These are phyloP conservation scores for Cephus cinctus DNA, from an alignment of 1,140 invertebrate species.

Conservation along the genomic window DNA sequence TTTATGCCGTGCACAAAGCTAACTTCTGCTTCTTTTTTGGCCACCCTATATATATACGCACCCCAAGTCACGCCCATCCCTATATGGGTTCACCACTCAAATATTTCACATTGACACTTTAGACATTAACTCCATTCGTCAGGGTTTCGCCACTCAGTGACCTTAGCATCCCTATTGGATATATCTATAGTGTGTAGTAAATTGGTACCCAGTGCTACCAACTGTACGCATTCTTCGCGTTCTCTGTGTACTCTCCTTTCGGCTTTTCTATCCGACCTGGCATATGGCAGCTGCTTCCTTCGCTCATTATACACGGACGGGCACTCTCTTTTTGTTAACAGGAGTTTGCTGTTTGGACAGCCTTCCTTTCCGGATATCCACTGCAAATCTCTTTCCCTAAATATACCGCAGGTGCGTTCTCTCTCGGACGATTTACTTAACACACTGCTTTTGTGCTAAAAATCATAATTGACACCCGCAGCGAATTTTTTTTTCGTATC, in stretches of 20 bases:
- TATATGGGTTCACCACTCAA: slow-evolving; percentile 20
- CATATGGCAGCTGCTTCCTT: slow-evolving; percentile 16
- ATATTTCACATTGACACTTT: slow-evolving; percentile 35
- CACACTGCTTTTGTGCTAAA: no score
- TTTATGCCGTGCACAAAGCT: slow-evolving; percentile 16
- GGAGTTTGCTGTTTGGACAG: slow-evolving; percentile 22
- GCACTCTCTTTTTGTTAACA: slow-evolving; percentile 14
- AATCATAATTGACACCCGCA: no score
- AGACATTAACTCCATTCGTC: slow-evolving; percentile 32
- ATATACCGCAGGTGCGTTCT: slow-evolving; percentile 20
- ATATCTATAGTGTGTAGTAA: no score
- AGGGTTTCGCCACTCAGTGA: slow-evolving; percentile 21
- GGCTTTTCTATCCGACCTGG: slow-evolving; percentile 1
- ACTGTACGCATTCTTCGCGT: slow-evolving; percentile 1
- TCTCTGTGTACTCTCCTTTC: not conserved
- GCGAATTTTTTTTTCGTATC: no score
- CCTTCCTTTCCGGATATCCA: slow-evolving; percentile 18
- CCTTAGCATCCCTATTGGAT: slow-evolving; percentile 13
- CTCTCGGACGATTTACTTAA: slow-evolving; percentile 14
- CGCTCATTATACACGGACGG: slow-evolving; percentile 14
- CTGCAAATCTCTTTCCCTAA: slow-evolving; percentile 1
- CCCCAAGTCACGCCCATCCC: slow-evolving; percentile 18
- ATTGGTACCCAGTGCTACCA: no score
- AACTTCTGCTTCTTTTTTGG: not conserved
- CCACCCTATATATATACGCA: not conserved